Conservation (phyloP, 2,888 invertebrate genomes). For the Caenorhabditis drosophilae region DNA sequence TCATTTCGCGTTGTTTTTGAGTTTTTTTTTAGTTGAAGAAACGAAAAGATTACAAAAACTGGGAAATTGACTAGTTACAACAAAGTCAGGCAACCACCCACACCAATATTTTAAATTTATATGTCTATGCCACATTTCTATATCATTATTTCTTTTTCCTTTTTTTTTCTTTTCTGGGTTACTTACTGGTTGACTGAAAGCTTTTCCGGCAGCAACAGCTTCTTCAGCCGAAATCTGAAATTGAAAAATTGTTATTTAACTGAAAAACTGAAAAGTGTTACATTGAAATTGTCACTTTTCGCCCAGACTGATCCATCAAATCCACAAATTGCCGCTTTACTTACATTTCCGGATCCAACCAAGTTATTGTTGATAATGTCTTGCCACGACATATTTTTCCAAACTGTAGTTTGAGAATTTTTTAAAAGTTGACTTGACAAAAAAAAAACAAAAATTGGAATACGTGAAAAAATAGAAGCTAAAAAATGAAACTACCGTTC, state of each 20-base stretch:
- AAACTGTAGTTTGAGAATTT: constrained; percentile 1
- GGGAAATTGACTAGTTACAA: too few species aligned
- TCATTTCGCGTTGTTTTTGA: too few species aligned
- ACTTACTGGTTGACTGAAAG: constrained; percentile 54
- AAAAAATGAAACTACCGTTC: background rate
- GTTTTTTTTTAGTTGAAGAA: background rate
- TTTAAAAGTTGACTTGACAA: background rate
- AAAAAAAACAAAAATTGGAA: background rate
- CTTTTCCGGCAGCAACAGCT: constrained; percentile 56
- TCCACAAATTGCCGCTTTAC: constrained; percentile 68
- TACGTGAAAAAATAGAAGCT: background rate
- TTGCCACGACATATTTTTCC: constrained; percentile 28
- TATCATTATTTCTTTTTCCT: constrained; percentile 1
- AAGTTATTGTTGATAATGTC: constrained; percentile 58
- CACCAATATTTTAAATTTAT: too few species aligned
- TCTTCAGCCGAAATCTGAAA: constrained; percentile 55
- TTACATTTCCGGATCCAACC: constrained; percentile 64
- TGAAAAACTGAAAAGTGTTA: constrained; percentile 21
- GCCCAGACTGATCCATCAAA: constrained; percentile 68
- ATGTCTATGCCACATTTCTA: too few species aligned
- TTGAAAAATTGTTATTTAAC: background rate
- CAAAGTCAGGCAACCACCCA: too few species aligned
- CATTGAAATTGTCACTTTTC: constrained; percentile 66
- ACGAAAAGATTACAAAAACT: background rate
- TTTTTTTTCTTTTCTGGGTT: too few species aligned